A percentile compares a stretch with the other conserved stretches of the same genome.
Conservation (phyloP, 2,113 vertebrate species). For the Serinus canaria region DNA sequence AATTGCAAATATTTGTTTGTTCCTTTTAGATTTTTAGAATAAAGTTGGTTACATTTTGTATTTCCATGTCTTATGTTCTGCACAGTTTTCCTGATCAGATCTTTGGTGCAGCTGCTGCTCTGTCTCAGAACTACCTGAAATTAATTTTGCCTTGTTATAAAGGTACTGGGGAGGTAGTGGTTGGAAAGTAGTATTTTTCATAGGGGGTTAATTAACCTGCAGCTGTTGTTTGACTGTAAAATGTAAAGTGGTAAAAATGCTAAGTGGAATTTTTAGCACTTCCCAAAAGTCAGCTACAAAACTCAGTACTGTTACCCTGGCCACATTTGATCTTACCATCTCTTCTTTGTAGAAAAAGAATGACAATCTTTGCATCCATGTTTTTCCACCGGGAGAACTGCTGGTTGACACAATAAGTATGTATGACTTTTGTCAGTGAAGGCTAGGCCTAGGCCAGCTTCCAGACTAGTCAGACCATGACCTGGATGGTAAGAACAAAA, state of each 20-base stretch:
- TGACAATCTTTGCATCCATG: background rate
- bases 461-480: conserved; percentile 3
- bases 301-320: background rate
- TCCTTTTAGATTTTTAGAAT: background rate
- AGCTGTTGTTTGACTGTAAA: background rate
- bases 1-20: background rate
- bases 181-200: background rate
- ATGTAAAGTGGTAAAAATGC: background rate
- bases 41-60: background rate
- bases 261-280: background rate
- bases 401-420: background rate
- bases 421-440: background rate
- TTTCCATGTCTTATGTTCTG: background rate
- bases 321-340: background rate
- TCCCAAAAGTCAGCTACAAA: background rate
- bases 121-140: background rate
- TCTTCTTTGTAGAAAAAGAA: background rate
- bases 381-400: background rate
- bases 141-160: background rate
- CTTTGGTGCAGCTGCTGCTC: background rate
- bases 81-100: background rate
- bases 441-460: background rate
- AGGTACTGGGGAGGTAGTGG: background rate
- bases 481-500: background rate
- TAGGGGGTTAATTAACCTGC: background rate